A percentile compares a stretch with the other conserved stretches of the same genome.
These are phyloP conservation scores for Eilema depressum DNA, from an alignment of 2,888 invertebrate genomes.

Conservation along the genomic window DNA sequence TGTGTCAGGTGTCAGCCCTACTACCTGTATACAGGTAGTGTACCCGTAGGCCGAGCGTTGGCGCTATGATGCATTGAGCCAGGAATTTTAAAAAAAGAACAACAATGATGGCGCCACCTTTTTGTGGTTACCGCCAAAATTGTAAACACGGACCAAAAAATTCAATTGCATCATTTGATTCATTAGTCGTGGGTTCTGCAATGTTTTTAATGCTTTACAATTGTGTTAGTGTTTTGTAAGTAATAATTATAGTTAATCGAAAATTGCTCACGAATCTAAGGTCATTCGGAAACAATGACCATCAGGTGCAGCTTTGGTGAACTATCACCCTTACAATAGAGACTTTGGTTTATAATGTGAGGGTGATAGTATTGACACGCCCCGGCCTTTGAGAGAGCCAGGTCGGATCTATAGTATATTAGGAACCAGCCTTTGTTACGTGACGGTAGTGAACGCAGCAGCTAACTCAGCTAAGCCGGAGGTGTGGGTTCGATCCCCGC, in stretches of 20 bases:
- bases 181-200: constrained; percentile 19
- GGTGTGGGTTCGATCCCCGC: no score
- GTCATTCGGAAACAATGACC: background rate
- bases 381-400: no score
- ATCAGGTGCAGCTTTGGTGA: background rate
- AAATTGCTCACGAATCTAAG: background rate
- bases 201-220: constrained; percentile 2
- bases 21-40: constrained; percentile 36
- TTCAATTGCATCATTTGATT: constrained; percentile 35
- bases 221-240: background rate
- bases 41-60: constrained; percentile 54
- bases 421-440: no score
- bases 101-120: constrained; percentile 57
- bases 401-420: no score
- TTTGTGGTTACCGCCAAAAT: constrained; percentile 42
- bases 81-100: constrained; percentile 46
- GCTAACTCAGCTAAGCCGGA: no score
- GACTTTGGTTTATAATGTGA: no score
- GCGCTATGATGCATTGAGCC: constrained; percentile 47
- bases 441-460: no score
- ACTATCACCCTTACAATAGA: no score
- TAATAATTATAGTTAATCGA: constrained; percentile 5
- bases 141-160: constrained; percentile 27
- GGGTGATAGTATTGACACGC: no score
- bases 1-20: constrained; percentile 34